Percentiles rank a stretch among this genome's conserved stretches.
Evolutionary conservation across 2,888 invertebrate genomes (phyloP).

Genomic region (Erebia palarica): DNA sequence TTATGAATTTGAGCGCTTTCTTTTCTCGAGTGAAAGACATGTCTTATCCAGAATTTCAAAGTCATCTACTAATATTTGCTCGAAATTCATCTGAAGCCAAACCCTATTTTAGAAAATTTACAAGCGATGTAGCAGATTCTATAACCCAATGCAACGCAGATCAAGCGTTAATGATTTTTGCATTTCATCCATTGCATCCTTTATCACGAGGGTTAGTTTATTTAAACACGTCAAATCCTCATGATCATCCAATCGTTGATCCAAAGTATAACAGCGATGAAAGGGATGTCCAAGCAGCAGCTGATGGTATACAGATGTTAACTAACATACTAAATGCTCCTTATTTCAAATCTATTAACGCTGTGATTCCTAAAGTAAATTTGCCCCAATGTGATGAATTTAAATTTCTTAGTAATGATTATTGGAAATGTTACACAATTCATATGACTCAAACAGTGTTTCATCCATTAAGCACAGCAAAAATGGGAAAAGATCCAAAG

Average conservation of each 20-base stretch:
- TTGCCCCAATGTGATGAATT: conserved; percentile 52
- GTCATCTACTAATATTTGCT: conserved; percentile 45
- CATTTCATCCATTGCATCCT: conserved; percentile 71
- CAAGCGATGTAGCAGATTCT: conserved; percentile 22
- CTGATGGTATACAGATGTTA: conserved; percentile 54
- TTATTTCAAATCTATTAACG: conserved; percentile 55
- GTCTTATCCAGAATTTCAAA: conserved; percentile 58
- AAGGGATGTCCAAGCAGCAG: conserved; percentile 70
- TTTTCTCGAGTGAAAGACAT: conserved; percentile 52
- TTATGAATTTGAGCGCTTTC: conserved; percentile 77
- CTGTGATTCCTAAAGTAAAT: conserved; percentile 50
- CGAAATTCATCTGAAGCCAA: conserved; percentile 9
- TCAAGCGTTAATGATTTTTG: conserved; percentile 55
- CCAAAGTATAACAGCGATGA: conserved; percentile 84
- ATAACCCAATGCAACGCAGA: conserved; percentile 49
- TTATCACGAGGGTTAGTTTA: conserved; percentile 80
- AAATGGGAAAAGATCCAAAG: conserved; percentile 76
- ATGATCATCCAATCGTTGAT: conserved; percentile 82
- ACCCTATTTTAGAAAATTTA: neutral
- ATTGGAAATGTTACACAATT: conserved; percentile 65
- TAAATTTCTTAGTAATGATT: conserved; percentile 51
- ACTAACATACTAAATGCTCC: conserved; percentile 52
- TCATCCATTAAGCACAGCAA: conserved; percentile 86
- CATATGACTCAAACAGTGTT: conserved; percentile 80
- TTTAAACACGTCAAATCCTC: conserved; percentile 80